Conservation (phyloP, 2,888 invertebrate genomes). For the Cynaeus angustus region DNA sequence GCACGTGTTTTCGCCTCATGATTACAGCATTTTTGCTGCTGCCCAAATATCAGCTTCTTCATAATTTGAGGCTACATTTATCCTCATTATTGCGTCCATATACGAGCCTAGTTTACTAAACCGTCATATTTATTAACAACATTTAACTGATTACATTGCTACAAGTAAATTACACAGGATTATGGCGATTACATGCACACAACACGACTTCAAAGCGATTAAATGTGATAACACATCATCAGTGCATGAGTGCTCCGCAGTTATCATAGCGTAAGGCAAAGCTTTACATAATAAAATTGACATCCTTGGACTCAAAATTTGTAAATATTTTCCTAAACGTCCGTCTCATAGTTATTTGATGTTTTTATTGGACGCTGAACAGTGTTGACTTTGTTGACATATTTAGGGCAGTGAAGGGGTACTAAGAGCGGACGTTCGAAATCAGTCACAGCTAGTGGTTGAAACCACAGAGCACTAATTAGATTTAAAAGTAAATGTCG, state of each 20-base stretch:
- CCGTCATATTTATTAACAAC: background rate
- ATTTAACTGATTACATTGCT: background rate
- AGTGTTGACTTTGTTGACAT: slow-evolving; percentile 20
- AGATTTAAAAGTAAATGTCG: slow-evolving; percentile 37
- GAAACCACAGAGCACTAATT: slow-evolving; percentile 29
- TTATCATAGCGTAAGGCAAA: no score
- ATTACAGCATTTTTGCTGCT: no score
- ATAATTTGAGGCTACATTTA: no score
- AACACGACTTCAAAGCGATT: slow-evolving; percentile 2
- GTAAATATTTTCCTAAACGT: background rate
- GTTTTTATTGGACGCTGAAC: background rate
- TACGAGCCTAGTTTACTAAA: background rate
- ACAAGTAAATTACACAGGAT: background rate
- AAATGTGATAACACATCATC: background rate
- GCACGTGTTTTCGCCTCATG: no score
- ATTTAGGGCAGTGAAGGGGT: slow-evolving; percentile 22
- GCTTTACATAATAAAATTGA: no score
- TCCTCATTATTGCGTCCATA: no score
- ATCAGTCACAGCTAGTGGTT: slow-evolving; percentile 37
- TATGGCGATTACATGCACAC: slow-evolving; percentile 1
- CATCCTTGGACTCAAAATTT: background rate
- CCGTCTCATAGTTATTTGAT: no score
- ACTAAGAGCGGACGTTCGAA: slow-evolving; percentile 39
- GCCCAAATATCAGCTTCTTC: no score
- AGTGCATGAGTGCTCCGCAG: background rate